Evolutionary conservation across 2,113 vertebrate species (phyloP), one percentile per base, ranked within the genome.

Genomic region (Cryptotis parvus): DNA sequence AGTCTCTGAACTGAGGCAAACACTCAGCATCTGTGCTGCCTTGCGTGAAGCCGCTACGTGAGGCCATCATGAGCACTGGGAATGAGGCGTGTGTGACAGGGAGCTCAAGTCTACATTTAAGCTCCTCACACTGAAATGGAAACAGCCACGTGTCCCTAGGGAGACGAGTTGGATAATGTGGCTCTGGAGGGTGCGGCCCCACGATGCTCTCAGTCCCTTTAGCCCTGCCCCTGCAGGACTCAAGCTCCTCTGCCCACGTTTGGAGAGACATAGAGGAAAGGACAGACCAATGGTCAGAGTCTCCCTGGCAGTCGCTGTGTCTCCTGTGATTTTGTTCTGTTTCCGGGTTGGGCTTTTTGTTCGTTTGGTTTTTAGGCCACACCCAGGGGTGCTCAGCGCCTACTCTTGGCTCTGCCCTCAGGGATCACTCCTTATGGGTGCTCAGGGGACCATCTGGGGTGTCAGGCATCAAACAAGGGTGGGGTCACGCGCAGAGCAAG

Each of bases 231-330:
- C 49, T 75, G 27, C 33, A 16, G 6, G 16, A 77, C 41, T 77
- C 39, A 9, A 39, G 15, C 97, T 20, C 97, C 31, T 66, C 20
- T 78, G 27, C 24, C 33, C 70, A 49, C 74, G 33, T 69, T n/a
- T 41, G 82, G 0, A 70, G 35, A n/a, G 33, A 84, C 65, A 79
- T 49, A 70, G 58, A 85, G 24, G 61, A 74, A 55, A 15, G 3
- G 20, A 52, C 20, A 14, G 61, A 49, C 27, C 31, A 35, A 58
- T 35, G 70, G 14, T 69, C 6, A 82, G 49, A 87, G 26, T 37
- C 8, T 68, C 77, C 52, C 27, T 10, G 4, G 31, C 58, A 45
- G 73, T 35, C 14, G 27, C 45, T 29, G 14, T 26, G 49, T 87
- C 87, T 78, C 58, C 45, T 95, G 77, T 76, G n/a, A 11, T 41